Evolutionary conservation across 1,140 invertebrate species (phyloP), one percentile per base, ranked within the genome.

Genomic region (Littorina saxatilis): DNA sequence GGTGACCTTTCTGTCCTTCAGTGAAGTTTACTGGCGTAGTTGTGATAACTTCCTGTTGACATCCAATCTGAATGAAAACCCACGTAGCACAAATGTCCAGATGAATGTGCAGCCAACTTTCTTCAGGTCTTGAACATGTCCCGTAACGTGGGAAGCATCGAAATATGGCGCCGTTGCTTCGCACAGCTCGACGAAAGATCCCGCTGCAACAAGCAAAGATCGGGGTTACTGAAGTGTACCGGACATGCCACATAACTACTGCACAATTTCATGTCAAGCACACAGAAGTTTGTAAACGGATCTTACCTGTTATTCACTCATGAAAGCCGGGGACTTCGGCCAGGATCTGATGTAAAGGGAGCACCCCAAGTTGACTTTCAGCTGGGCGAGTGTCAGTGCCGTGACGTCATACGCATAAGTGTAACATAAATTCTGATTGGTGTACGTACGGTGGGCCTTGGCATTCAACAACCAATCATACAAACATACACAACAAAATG

Each of bases 331-430:
- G 23, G 17, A 20, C 20, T 43, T 3, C 39, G 35, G 40, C 23
- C 39, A 15, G 5, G 29, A 7, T n/a, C 17, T 17, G 23, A 11
- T n/a, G 23, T 68, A 35, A 17, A 35, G 43, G 11, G 37, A 76
- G 47, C 50, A 20, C 76, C 76, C 40, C 76, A 78, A 78, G 76
- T 78, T 78, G 76, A 78, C 76, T 78, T 78, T 78, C 76, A 78
- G 76, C 76, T 78, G 76, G 52, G 58, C 37, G 4, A 43, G 76
- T 78, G 76, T 78, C 76, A 76, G 76, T 43, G 35, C 58, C 39
- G 58, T 73, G 70, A 73, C 70, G 70, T 73, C 70, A 73, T 23
- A 50, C 9, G 5, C 35, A 39, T 9, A 5, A 15, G 35, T 68
- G 66, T 68, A 68, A 68, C 13, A 39, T 13, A 13, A 68, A 40